Conservation (phyloP, 1,140 invertebrate genomes). For the Lepidotrigona ventralis region DNA sequence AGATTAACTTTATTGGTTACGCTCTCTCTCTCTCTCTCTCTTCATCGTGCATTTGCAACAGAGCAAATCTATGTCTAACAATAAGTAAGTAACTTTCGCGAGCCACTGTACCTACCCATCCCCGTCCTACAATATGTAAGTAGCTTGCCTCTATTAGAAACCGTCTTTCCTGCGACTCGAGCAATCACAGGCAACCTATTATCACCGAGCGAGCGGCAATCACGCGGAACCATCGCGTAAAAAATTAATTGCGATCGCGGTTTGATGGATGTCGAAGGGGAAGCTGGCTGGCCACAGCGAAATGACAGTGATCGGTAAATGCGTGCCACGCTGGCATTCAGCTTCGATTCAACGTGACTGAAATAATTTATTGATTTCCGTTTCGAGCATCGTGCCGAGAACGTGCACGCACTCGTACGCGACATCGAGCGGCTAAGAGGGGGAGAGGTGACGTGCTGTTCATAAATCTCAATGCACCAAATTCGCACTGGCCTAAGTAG, state of each 20-base stretch:
- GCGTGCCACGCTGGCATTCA: conserved; percentile 32
- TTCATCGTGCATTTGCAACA: too few species aligned
- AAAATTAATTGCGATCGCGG: conserved; percentile 33
- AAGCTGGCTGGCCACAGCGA: not conserved
- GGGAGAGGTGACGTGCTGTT: conserved; percentile 34
- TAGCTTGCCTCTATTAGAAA: not conserved
- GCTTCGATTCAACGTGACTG: conserved; percentile 35
- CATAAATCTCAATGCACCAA: conserved; percentile 57
- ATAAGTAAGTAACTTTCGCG: too few species aligned
- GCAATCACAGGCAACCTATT: conserved; percentile 8
- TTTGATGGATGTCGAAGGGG: conserved; percentile 24
- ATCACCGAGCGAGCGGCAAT: conserved; percentile 21
- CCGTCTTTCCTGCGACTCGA: not conserved
- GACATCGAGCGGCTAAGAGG: not conserved
- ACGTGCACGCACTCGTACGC: conserved; percentile 13
- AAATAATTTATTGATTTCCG: conserved; percentile 45
- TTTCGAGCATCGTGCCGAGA: not conserved
- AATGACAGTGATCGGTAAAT: conserved; percentile 34
- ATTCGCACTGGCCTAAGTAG: conserved; percentile 23
- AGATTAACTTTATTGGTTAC: too few species aligned
- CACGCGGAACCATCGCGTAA: not conserved
- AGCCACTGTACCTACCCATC: too few species aligned
- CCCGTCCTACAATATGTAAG: too few species aligned
- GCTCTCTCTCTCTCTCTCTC: too few species aligned
- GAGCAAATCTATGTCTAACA: too few species aligned